A percentile compares a stretch with the other conserved stretches of the same genome.
Evolutionary conservation across 2,888 invertebrate genomes (phyloP).

Genomic region (Mythimna pallens): DNA sequence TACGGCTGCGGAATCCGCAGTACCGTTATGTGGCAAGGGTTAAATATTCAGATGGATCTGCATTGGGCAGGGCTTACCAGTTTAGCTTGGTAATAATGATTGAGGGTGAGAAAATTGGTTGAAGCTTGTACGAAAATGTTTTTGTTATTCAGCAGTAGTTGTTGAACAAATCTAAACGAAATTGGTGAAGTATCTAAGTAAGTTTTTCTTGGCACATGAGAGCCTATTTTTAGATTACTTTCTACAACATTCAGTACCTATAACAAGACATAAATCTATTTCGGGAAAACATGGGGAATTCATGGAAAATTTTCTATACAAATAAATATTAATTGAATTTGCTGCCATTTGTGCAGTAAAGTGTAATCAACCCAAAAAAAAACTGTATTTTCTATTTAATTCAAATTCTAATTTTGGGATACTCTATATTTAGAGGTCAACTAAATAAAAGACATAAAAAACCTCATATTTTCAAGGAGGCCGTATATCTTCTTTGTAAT

Average conservation of each 20-base stretch:
- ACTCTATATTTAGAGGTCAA: neutral
- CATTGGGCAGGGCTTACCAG: neutral
- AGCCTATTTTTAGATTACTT: neutral
- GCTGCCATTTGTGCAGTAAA: no score
- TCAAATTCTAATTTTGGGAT: no score
- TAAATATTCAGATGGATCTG: neutral
- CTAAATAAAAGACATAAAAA: slow-evolving; percentile 20
- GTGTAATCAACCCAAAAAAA: no score
- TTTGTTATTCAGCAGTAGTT: no score
- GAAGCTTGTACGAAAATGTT: neutral
- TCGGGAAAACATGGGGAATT: neutral
- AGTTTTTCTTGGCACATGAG: neutral
- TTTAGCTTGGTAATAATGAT: neutral
- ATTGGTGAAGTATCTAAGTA: neutral
- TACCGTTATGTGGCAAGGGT: neutral
- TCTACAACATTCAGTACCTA: neutral
- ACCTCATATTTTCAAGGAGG: slow-evolving; percentile 16
- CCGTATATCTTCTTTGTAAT: slow-evolving; percentile 21
- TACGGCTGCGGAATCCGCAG: neutral
- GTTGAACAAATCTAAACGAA: no score
- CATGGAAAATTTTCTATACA: neutral
- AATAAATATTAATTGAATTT: neutral
- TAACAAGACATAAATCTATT: neutral
- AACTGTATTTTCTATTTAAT: no score
- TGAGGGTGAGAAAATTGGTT: neutral